Evolutionary conservation across 2,888 invertebrate genomes (phyloP).

Genomic region (Ophion costatus): DNA sequence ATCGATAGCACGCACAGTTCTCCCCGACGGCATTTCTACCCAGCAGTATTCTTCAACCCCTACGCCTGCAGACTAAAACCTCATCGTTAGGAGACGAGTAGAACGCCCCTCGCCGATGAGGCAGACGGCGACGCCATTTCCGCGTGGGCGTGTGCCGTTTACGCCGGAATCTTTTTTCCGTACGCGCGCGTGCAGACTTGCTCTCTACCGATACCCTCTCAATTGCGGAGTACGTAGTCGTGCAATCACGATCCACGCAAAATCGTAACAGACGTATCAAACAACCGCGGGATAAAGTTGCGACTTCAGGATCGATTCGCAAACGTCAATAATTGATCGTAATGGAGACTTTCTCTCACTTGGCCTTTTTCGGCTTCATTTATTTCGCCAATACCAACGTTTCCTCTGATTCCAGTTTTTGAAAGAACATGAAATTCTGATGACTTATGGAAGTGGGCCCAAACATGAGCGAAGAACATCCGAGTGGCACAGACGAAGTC

Average conservation of each 20-base stretch:
- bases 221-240: neutral
- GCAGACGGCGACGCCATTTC: constrained; percentile 80
- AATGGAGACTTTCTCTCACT: no score
- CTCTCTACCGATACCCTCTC: constrained; percentile 14
- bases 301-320: no score
- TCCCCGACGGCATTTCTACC: constrained; percentile 46
- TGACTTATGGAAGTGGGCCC: no score
- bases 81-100: constrained; percentile 51
- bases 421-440: no score
- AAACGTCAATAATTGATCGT: no score
- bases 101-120: constrained; percentile 65
- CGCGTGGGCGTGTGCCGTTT: constrained; percentile 79
- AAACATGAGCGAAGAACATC: neutral
- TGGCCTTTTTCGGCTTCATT: no score
- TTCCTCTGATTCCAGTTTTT: no score
- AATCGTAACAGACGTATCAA: neutral
- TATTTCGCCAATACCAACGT: no score
- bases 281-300: no score
- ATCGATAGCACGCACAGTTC: constrained; percentile 29
- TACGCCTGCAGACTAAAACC: constrained; percentile 40
- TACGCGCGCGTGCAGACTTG: neutral
- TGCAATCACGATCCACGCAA: neutral
- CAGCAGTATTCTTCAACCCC: constrained; percentile 50
- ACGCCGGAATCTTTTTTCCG: constrained; percentile 25
- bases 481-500: no score